These are phyloP conservation scores for Stenchaetothrips biformis DNA, from an alignment of 2,888 invertebrate genomes.

Conservation along the genomic window DNA sequence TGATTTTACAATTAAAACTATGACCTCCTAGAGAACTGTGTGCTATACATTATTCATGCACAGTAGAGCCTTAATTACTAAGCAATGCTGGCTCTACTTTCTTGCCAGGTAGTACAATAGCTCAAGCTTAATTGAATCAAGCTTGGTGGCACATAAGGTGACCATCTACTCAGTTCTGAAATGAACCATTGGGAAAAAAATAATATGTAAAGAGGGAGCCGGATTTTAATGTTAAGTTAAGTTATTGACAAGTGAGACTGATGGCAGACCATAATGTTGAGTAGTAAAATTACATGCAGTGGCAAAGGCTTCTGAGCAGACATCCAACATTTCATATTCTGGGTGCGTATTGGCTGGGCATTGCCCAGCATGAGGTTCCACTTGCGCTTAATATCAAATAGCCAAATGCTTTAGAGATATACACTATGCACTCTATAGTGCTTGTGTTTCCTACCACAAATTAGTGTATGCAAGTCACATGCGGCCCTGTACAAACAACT, in stretches of 20 bases:
- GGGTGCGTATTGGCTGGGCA: background rate
- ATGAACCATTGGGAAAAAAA: background rate
- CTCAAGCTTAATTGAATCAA: constrained; percentile 7
- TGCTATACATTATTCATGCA: constrained; percentile 12
- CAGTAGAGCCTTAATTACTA: constrained; percentile 5
- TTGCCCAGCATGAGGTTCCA: background rate
- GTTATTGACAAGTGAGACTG: background rate
- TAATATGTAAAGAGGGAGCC: background rate
- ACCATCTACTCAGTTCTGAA: background rate
- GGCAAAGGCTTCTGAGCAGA: background rate
- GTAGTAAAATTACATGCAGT: background rate
- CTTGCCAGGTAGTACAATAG: background rate
- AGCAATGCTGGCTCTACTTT: constrained; percentile 18
- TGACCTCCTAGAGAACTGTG: constrained; percentile 2
- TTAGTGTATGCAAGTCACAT: background rate
- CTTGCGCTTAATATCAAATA: background rate
- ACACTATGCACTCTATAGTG: background rate
- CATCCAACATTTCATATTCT: background rate
- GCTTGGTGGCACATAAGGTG: background rate
- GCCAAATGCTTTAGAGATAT: background rate
- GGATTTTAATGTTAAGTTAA: background rate
- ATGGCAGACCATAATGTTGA: background rate
- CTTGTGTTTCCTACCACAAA: constrained; percentile 9
- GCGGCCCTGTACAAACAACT: background rate
- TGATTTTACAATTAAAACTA: background rate